These are phyloP conservation scores for Mantis religiosa DNA, from an alignment of 2,888 invertebrate genomes.

Conservation along the genomic window DNA sequence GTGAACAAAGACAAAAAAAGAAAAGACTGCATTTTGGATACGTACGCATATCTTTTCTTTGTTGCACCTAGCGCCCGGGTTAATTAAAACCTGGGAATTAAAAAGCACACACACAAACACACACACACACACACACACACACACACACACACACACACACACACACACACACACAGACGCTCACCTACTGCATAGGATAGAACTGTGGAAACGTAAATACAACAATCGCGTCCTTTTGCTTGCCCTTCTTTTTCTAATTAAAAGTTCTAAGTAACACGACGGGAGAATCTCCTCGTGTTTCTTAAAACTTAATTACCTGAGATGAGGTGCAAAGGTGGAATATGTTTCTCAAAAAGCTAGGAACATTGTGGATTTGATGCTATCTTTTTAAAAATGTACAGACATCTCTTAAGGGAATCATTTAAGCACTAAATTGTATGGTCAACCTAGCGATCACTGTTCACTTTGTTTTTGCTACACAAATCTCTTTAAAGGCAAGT, in stretches of 20 bases:
- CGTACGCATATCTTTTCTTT: neutral
- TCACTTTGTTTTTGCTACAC: no score
- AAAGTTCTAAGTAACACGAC: neutral
- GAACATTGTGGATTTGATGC: no score
- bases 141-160: no score
- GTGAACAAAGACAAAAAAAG: neutral
- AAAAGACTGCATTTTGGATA: neutral
- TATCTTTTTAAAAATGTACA: no score
- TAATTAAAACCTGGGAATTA: neutral
- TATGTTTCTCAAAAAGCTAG: neutral
- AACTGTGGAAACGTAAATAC: neutral
- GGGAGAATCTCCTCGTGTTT: neutral
- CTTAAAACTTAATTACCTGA: neutral
- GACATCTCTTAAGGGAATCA: no score
- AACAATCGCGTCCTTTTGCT: neutral
- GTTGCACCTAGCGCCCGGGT: neutral
- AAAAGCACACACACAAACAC: neutral
- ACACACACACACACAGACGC: no score
- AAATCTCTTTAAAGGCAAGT: no score
- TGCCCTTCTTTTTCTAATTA: neutral
- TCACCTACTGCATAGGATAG: neutral
- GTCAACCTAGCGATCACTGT: no score
- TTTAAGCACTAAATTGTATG: no score
- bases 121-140: no score
- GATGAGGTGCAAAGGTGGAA: neutral